Evolutionary conservation across 2,113 vertebrate species (phyloP).

Genomic region (Morphnarchus princeps): DNA sequence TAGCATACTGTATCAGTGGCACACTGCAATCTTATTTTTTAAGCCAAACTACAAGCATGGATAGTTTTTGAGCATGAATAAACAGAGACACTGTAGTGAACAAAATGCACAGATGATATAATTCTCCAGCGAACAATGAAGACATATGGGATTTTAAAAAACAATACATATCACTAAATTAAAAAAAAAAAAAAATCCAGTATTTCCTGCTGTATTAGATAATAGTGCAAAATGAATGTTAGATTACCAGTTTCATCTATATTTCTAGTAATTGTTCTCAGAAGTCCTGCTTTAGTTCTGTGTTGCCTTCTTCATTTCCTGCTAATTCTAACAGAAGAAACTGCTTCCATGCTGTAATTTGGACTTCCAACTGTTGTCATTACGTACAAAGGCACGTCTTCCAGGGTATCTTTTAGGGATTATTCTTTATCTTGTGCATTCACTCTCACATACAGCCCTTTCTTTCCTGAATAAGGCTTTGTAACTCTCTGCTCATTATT

Average conservation of each 20-base stretch:
- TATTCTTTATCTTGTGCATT: not conserved
- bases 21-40: not conserved
- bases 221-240: not conserved
- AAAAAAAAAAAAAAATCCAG: not conserved
- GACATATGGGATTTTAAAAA: fast-evolving
- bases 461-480: not conserved
- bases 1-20: not conserved
- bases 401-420: not conserved
- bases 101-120: not conserved
- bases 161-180: not conserved
- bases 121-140: not conserved
- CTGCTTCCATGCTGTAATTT: not conserved
- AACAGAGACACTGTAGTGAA: not conserved
- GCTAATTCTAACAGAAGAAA: not conserved
- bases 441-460: not conserved
- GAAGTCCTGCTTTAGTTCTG: not conserved
- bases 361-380: not conserved
- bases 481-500: not conserved
- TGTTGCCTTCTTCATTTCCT: not conserved
- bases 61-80: not conserved
- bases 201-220: not conserved
- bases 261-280: not conserved
- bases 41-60: not conserved
- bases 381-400: not conserved
- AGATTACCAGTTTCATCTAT: not conserved